Evolutionary conservation across 2,888 invertebrate genomes (phyloP).

Genomic region (Agrotis puta): DNA sequence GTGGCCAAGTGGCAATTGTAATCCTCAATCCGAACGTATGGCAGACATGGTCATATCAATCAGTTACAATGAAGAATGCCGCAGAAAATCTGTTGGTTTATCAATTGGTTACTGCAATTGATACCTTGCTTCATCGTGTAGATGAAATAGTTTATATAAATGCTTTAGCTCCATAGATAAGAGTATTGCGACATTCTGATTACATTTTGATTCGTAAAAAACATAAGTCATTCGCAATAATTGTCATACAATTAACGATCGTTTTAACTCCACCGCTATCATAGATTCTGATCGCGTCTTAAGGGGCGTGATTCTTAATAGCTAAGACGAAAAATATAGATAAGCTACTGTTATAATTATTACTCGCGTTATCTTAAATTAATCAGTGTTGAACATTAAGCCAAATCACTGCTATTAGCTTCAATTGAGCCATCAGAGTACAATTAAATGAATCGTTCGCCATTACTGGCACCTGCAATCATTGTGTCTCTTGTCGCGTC

Average conservation of each 20-base stretch:
- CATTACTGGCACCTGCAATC: slow-evolving; percentile 63
- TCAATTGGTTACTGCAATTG: slow-evolving; percentile 26
- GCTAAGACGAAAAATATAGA: slow-evolving; percentile 52
- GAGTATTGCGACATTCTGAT: background rate
- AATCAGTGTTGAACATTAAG: slow-evolving; percentile 62
- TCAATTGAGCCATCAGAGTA: slow-evolving; percentile 68
- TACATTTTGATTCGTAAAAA: background rate
- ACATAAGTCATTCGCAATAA: background rate
- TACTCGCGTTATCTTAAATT: slow-evolving; percentile 61
- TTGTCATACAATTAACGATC: slow-evolving; percentile 9
- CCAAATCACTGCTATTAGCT: slow-evolving; percentile 66
- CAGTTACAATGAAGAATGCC: slow-evolving; percentile 41
- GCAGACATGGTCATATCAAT: slow-evolving; percentile 60
- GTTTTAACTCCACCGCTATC: slow-evolving; percentile 23
- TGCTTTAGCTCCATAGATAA: background rate
- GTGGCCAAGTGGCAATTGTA: slow-evolving; percentile 48
- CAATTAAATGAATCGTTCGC: slow-evolving; percentile 66
- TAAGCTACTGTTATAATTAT: slow-evolving; percentile 60
- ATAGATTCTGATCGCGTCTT: slow-evolving; percentile 31
- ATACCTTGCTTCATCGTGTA: slow-evolving; percentile 1
- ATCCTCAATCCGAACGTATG: slow-evolving; percentile 47
- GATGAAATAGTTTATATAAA: background rate
- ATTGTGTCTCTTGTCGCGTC: slow-evolving; percentile 60
- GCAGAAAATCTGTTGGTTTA: slow-evolving; percentile 27
- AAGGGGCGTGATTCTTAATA: slow-evolving; percentile 26